Evolutionary conservation across 2,113 vertebrate species (phyloP), one percentile per base, ranked within the genome.

Genomic region (Vidua chalybeata): DNA sequence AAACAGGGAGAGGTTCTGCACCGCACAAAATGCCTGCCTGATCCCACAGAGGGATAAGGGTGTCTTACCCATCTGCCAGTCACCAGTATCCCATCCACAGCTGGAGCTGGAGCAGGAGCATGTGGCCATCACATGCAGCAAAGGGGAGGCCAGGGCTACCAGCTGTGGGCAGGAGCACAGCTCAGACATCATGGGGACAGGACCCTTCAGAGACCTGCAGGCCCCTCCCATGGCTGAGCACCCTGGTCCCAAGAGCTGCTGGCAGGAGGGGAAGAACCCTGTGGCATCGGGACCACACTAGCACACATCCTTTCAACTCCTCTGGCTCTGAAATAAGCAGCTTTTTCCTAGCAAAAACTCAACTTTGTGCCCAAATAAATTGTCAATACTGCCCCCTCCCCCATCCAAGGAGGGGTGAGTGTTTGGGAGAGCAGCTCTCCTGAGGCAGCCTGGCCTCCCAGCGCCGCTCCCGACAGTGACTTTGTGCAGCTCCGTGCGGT

Each of bases 151-250:
- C 0, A 0, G 24, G 43, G 37, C 21, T 51, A 58, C 8, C 4
- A 0, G 45, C 54, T 12, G 8, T 21, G 27, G 23, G 37, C 72
- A 89, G n/a, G 17, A 64, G 58, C 39, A 24, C 43, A 79, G 72
- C 64, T 80, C 64, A 89, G 37, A 21, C 48, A 59, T 20, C 28
- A 12, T 2, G 1, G 46, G 48, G 22, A 81, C 28, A 35, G 35
- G 35, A 35, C 35, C 11, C n/a, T 84, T 56, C 1, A 5, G 59
- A 56, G n/a, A 56, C n/a, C 45, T 15, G 1, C 63, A 77, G 30
- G 6, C 4, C 26, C 4, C 30, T 15, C 39, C 33, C 33, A 15
- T 0, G 1, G 43, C 56, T 3, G 1, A 41, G 30, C 0, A 0
- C 4, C 41, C 31, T 2, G 6, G 13, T 14, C 49, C 45, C 54